phyloP scores from a whole-genome alignment of 2,113 vertebrate species.

The Colaptes auratus region DNA sequence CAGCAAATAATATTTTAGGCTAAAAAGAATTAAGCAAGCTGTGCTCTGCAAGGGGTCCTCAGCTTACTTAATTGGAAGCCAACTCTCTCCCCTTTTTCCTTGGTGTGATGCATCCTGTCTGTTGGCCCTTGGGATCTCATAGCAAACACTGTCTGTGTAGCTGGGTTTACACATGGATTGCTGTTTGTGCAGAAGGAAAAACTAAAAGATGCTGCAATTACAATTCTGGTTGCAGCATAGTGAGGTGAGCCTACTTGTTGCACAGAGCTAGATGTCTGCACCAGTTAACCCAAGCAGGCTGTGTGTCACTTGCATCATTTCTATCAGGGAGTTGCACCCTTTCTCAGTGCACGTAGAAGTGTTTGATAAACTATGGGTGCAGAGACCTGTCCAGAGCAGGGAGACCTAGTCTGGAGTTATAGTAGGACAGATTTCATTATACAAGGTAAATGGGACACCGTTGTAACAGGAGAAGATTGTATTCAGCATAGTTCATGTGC shows the following conservation, averaged over 20 bases:
- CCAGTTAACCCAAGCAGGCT: background rate
- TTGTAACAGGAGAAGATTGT: background rate
- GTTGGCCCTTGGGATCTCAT: background rate
- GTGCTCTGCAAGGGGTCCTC: background rate
- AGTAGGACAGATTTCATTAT: background rate
- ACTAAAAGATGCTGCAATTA: background rate
- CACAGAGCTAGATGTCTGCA: background rate
- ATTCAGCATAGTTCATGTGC: background rate
- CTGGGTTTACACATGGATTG: background rate
- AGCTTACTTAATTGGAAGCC: background rate
- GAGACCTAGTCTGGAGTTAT: background rate
- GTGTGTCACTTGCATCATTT: background rate
- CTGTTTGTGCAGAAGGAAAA: background rate
- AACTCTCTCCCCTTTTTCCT: background rate
- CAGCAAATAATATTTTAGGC: background rate
- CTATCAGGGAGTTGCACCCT: background rate
- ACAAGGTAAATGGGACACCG: background rate
- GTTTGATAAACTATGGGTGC: background rate
- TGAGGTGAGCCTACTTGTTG: background rate
- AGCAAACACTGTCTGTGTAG: background rate
- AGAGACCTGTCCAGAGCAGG: background rate
- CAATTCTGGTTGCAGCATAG: background rate
- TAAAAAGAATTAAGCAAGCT: background rate
- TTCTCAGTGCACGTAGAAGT: rapidly evolving
- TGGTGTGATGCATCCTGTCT: background rate